Evolutionary conservation across 2,113 vertebrate species (phyloP).

Genomic region (Tragelaphus strepsiceros): DNA sequence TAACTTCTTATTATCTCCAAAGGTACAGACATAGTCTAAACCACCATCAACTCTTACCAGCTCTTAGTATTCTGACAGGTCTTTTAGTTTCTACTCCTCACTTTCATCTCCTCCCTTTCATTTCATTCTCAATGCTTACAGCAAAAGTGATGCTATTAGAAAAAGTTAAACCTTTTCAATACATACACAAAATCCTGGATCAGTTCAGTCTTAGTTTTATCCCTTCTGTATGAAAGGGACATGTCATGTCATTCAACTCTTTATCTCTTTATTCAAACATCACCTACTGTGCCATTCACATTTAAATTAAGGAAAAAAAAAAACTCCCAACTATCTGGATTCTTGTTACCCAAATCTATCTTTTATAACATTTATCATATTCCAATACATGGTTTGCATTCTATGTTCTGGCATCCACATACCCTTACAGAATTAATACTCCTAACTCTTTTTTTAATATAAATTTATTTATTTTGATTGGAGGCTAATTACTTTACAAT

Average conservation of each 20-base stretch:
- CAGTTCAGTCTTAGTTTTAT: not conserved
- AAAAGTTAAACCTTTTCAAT: not conserved
- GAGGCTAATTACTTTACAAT: no score
- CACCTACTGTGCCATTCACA: not conserved
- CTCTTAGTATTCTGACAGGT: not conserved
- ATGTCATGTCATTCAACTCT: not conserved
- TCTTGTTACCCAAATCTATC: not conserved
- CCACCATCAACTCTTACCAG: not conserved
- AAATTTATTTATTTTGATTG: no score
- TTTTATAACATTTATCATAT: not conserved
- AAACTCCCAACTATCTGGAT: not conserved
- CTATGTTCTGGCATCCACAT: not conserved
- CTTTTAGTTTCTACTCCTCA: not conserved
- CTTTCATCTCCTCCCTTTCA: not conserved
- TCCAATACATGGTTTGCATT: not conserved
- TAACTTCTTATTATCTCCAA: not conserved
- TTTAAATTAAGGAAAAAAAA: not conserved
- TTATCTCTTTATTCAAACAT: not conserved
- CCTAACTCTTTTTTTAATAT: not conserved
- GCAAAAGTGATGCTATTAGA: not conserved
- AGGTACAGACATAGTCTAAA: not conserved
- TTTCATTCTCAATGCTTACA: not conserved
- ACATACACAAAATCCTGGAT: not conserved
- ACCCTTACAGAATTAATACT: rapidly evolving
- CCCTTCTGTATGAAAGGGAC: not conserved